Conservation (phyloP, 2,113 vertebrate species). For the Puma concolor region DNA sequence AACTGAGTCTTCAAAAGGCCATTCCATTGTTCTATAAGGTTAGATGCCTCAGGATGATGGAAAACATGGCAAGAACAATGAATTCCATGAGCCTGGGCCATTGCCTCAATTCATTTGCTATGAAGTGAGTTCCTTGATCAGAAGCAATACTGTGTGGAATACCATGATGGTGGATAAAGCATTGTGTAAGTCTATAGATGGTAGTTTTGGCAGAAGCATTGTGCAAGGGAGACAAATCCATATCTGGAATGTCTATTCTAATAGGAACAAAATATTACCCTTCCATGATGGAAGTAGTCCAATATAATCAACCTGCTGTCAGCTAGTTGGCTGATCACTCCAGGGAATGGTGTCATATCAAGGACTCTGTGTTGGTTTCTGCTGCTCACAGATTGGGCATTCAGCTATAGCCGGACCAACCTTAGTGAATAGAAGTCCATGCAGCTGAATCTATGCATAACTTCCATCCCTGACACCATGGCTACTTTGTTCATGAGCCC, state of each 20-base stretch:
- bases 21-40: not conserved
- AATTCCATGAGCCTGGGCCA: not conserved
- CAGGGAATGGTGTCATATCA: not conserved
- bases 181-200: not conserved
- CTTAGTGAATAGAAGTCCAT: not conserved
- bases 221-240: not conserved
- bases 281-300: not conserved
- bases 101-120: not conserved
- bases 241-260: not conserved
- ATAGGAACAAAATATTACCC: not conserved
- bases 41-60: not conserved
- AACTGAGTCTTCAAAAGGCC: not conserved
- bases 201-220: not conserved
- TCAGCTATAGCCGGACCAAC: not conserved
- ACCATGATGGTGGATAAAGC: not conserved
- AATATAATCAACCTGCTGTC: not conserved
- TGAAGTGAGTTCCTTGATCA: not conserved
- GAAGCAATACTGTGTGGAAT: not conserved
- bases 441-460: not conserved
- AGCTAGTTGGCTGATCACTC: not conserved
- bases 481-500: not conserved
- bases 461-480: not conserved
- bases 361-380: not conserved
- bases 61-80: not conserved
- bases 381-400: not conserved